Evolutionary conservation across 2,113 vertebrate genomes (phyloP), one percentile per base, ranked within the genome.

Genomic region (Nestor notabilis): DNA sequence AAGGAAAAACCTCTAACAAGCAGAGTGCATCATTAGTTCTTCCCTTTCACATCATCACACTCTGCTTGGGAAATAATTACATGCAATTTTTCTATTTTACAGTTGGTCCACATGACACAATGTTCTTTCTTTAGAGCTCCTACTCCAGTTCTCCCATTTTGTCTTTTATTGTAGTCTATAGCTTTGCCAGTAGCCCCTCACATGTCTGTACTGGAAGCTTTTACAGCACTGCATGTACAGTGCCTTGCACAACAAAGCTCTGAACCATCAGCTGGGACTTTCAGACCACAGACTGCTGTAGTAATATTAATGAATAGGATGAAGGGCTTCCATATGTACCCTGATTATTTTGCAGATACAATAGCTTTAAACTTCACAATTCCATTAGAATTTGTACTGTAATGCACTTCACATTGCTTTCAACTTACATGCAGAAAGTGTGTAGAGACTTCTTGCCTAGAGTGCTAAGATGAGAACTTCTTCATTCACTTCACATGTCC

Each of bases 41-140:
- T 98, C 91, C 90, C 97, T 98, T 98, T 98, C 98, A 97, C 97
- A 97, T 94, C 97, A 79, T 96, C 90, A 91, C 93, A 77, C 95
- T 98, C 94, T 95, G 97, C 98, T 95, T 96, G 96, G 92, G 91
- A 97, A 98, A 98, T 98, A 98, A 98, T 98, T 98, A 97, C 98
- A 98, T 96, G 98, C 98, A 98, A 98, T 98, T 98, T 98, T 98
- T 98, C 98, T 98, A 97, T 98, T 98, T 98, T 98, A 91, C 95
- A 97, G 97, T 98, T 98, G 97, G 97, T 92, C 97, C 97, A 98
- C 98, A 98, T 97, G 98, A 98, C 97, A 98, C 96, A 94, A 86
- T 97, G 90, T 95, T 97, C 98, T 97, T 96, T 95, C 84, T 95
- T 97, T 74, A 93, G 81, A 97, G 87, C 77, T 95, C 25, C 60